phyloP scores from a whole-genome alignment of 2,113 vertebrate species.

The Dissostichus mawsoni region DNA sequence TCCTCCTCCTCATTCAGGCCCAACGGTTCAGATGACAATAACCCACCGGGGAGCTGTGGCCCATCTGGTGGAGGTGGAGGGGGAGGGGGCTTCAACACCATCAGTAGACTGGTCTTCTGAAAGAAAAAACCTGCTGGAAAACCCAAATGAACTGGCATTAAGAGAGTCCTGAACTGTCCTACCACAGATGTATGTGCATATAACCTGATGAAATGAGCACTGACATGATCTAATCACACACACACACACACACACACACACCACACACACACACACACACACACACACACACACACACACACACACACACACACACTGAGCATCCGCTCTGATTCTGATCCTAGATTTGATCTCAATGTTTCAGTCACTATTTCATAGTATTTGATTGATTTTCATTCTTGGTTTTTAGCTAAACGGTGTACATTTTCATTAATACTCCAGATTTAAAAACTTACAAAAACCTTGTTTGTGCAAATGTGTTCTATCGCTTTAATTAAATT shows the following conservation, averaged over 20 bases:
- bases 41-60: constrained; percentile 96
- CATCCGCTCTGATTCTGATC: constrained; percentile 19
- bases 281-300: neutral
- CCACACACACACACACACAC: constrained; percentile 2
- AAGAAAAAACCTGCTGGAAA: constrained; percentile 29
- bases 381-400: constrained; percentile 40
- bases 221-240: constrained; percentile 37
- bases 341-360: constrained; percentile 33
- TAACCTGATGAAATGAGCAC: constrained; percentile 48
- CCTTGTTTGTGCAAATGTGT: constrained; percentile 22
- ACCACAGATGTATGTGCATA: constrained; percentile 42
- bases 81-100: constrained; percentile 91
- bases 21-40: constrained; percentile 97
- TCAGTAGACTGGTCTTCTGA: constrained; percentile 97
- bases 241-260: constrained; percentile 13
- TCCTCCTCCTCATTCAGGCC: constrained; percentile 95
- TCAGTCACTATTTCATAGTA: constrained; percentile 17
- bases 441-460: constrained; percentile 2
- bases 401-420: constrained; percentile 6
- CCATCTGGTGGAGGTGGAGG: constrained; percentile 93
- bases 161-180: constrained; percentile 22
- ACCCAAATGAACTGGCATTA: constrained; percentile 34
- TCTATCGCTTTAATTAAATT: constrained; percentile 4
- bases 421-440: neutral
- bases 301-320: neutral